Conservation (phyloP, 1,140 invertebrate species). For the Dendrolimus kikuchii region DNA sequence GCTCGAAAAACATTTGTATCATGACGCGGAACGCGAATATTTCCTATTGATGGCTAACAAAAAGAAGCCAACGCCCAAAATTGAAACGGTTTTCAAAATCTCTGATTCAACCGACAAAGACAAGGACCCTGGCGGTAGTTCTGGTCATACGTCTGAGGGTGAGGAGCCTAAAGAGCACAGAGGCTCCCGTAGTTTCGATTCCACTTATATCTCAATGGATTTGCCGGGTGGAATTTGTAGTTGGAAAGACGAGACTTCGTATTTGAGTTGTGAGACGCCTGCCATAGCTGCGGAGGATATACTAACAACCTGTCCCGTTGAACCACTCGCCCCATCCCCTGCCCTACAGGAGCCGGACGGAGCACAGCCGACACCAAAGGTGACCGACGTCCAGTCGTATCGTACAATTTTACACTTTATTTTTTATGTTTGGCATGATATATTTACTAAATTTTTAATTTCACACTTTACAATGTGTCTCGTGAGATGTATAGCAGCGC, state of each 20-base stretch:
- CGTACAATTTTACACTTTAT: slow-evolving; percentile 64
- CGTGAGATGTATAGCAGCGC: slow-evolving; percentile 44
- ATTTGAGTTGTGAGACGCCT: slow-evolving; percentile 74
- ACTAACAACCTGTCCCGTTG: slow-evolving; percentile 56
- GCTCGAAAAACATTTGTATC: slow-evolving; percentile 74
- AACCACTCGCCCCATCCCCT: slow-evolving; percentile 36
- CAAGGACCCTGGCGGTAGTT: slow-evolving; percentile 73
- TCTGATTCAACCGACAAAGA: slow-evolving; percentile 74
- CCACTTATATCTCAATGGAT: slow-evolving; percentile 80
- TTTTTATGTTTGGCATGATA: slow-evolving; percentile 70
- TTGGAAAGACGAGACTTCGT: slow-evolving; percentile 89
- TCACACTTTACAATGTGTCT: slow-evolving; percentile 58
- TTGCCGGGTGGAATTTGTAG: slow-evolving; percentile 84
- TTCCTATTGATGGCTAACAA: slow-evolving; percentile 63
- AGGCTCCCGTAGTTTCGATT: slow-evolving; percentile 64
- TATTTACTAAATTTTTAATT: slow-evolving; percentile 63
- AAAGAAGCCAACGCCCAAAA: slow-evolving; percentile 50
- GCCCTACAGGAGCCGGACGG: slow-evolving; percentile 55
- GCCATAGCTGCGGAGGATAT: slow-evolving; percentile 44
- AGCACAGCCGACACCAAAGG: slow-evolving; percentile 50
- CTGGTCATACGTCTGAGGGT: slow-evolving; percentile 72
- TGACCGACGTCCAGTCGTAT: slow-evolving; percentile 67
- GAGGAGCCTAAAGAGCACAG: slow-evolving; percentile 47
- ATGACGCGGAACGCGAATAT: slow-evolving; percentile 77
- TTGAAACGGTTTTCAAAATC: slow-evolving; percentile 46